Conservation (phyloP, 2,888 invertebrate genomes). For the Drosophila niveifrons region DNA sequence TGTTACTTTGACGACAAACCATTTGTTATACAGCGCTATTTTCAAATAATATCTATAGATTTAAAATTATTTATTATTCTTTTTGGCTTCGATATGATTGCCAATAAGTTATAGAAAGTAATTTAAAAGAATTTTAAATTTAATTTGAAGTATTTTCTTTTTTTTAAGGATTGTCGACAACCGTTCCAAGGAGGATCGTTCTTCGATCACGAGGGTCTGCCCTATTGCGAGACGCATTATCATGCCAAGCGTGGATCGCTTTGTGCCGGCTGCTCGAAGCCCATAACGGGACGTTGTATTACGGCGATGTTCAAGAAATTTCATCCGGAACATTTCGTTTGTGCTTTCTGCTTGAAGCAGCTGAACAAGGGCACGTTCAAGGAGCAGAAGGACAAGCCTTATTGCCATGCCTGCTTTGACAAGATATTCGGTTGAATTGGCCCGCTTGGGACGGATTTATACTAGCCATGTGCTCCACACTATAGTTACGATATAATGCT, state of each 20-base stretch:
- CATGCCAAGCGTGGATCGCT: slow-evolving; percentile 98
- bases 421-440: slow-evolving; percentile 94
- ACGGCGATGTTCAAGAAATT: slow-evolving; percentile 99
- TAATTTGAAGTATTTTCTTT: not conserved
- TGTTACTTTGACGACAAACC: too few relatives aligned
- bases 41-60: not conserved
- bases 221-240: slow-evolving; percentile 99
- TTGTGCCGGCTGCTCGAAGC: slow-evolving; percentile 98
- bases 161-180: slow-evolving; percentile 95
- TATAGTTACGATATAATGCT: slow-evolving; percentile 54
- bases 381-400: slow-evolving; percentile 99
- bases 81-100: not conserved
- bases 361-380: slow-evolving; percentile 99
- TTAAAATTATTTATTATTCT: not conserved
- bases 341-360: slow-evolving; percentile 99
- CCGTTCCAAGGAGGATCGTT: slow-evolving; percentile 99
- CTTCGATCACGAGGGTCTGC: slow-evolving; percentile 99
- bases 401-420: slow-evolving; percentile 98
- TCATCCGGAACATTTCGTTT: slow-evolving; percentile 99
- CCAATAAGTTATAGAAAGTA: not conserved
- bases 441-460: slow-evolving; percentile 1
- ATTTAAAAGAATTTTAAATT: not conserved
- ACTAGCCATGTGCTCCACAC: slow-evolving; percentile 25
- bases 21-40: not conserved
- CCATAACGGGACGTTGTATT: slow-evolving; percentile 98